phyloP scores from a whole-genome alignment of 2,113 vertebrate species.

The Spea multiplicata region DNA sequence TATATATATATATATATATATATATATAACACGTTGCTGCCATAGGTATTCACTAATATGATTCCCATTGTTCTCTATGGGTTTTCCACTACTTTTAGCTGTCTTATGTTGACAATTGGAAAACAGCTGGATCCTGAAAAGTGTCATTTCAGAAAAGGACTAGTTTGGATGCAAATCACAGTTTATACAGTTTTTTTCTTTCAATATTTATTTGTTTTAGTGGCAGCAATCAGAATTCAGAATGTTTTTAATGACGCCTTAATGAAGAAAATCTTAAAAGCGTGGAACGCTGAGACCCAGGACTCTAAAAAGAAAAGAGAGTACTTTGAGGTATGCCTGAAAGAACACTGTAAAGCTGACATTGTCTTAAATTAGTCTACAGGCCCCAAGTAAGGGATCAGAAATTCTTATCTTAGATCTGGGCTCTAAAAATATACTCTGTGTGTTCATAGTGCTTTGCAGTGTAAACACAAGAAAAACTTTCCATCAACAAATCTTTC shows the following conservation, averaged over 20 bases:
- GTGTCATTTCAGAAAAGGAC: no score
- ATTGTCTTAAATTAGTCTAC: constrained; percentile 18
- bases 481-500: constrained; percentile 44
- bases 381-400: constrained; percentile 11
- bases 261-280: constrained; percentile 46
- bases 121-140: no score
- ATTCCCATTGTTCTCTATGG: no score
- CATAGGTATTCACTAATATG: no score
- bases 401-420: constrained; percentile 34
- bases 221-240: constrained; percentile 44
- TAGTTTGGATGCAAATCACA: background rate
- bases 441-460: constrained; percentile 19
- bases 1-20: no score
- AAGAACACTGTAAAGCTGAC: constrained; percentile 20
- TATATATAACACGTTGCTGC: no score
- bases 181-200: constrained; percentile 18
- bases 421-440: constrained; percentile 36
- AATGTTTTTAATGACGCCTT: constrained; percentile 45
- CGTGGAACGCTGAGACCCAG: constrained; percentile 46
- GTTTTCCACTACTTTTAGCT: no score
- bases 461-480: constrained; percentile 32
- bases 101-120: no score
- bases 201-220: constrained; percentile 45
- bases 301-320: constrained; percentile 47
- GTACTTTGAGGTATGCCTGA: constrained; percentile 54